Conservation (phyloP, 2,888 invertebrate genomes). For the Nephrocerus scutellatus region DNA sequence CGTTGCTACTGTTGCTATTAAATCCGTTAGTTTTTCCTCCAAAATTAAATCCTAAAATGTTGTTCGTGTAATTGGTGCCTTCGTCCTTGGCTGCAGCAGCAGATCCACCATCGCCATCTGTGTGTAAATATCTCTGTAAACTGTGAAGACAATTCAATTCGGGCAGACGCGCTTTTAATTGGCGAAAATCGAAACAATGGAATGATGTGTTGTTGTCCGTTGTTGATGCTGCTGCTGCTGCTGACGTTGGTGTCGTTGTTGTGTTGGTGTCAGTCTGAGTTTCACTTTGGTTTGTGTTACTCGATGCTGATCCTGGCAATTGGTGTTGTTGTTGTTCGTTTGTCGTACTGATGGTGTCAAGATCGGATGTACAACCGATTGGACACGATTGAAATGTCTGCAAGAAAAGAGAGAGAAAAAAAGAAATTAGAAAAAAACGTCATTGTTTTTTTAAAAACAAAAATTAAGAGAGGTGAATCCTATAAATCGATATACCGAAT, state of each 20-base stretch:
- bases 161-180: constrained; percentile 62
- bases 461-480: too few species aligned
- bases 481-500: too few species aligned
- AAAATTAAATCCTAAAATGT: constrained; percentile 45
- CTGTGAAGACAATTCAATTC: constrained; percentile 49
- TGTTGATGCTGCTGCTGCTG: constrained; percentile 25
- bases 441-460: too few species aligned
- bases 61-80: constrained; percentile 42
- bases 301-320: constrained; percentile 11
- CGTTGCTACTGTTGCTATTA: constrained; percentile 15
- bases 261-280: constrained; percentile 11
- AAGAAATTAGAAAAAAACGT: too few species aligned
- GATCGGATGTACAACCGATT: constrained; percentile 43
- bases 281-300: constrained; percentile 18
- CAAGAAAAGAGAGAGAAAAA: constrained; percentile 30
- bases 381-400: constrained; percentile 70
- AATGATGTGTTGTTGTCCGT: constrained; percentile 40
- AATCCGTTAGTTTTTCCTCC: constrained; percentile 29
- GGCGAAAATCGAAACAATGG: constrained; percentile 49
- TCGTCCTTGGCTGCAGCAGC: constrained; percentile 25
- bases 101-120: constrained; percentile 23
- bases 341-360: constrained; percentile 40
- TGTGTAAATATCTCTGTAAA: constrained; percentile 39
- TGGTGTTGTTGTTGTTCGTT: constrained; percentile 29
- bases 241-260: constrained; percentile 18